phyloP scores from a whole-genome alignment of 2,113 vertebrate genomes.

The Poeciliopsis turrubarensis region DNA sequence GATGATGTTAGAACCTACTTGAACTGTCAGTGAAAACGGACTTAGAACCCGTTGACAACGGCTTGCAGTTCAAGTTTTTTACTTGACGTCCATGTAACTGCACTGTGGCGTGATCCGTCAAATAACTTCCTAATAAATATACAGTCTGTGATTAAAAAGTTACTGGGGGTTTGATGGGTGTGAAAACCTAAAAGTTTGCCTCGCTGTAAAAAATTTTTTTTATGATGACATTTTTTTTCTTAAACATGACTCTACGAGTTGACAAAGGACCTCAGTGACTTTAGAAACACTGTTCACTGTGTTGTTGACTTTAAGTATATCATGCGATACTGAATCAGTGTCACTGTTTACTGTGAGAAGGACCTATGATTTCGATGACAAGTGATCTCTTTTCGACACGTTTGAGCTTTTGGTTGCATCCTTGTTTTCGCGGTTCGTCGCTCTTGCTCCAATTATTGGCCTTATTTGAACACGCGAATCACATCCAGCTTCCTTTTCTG shows the following conservation, averaged over 20 bases:
- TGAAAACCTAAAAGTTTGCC: no score
- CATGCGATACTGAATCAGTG: neutral
- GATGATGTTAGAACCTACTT: neutral
- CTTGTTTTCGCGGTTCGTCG: constrained; percentile 16
- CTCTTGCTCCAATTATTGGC: constrained; percentile 39
- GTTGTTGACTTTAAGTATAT: neutral
- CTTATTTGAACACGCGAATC: constrained; percentile 21
- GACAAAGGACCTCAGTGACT: neutral
- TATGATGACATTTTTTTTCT: neutral
- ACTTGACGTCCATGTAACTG: no score
- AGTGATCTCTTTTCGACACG: neutral
- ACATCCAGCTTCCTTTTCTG: constrained; percentile 18
- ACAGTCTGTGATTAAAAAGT: no score
- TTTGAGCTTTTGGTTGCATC: neutral
- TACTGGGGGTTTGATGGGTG: no score
- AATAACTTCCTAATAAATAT: no score
- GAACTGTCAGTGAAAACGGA: neutral
- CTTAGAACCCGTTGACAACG: neutral
- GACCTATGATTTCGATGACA: neutral
- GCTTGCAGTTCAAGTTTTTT: no score
- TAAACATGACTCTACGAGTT: neutral
- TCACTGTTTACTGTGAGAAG: neutral
- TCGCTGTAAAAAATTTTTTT: neutral
- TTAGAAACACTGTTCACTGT: neutral
- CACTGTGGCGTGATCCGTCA: no score